Conservation (phyloP, 2,797 vertebrate genomes). For the Epinephelus malabaricus region DNA sequence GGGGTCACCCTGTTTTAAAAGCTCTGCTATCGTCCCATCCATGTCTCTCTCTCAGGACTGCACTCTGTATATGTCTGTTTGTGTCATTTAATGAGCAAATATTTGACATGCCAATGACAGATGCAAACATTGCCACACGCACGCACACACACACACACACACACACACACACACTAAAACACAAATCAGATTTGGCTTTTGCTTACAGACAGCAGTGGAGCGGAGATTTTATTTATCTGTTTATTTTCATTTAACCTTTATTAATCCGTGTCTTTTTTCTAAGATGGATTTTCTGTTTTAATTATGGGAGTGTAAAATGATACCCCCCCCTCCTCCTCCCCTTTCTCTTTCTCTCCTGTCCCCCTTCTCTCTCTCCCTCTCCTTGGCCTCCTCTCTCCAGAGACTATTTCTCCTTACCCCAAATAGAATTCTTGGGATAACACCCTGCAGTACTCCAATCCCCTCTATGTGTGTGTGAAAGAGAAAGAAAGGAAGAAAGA, state of each 20-base stretch:
- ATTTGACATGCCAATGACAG: constrained; percentile 81
- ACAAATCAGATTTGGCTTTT: constrained; percentile 76
- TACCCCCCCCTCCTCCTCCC: constrained; percentile 23
- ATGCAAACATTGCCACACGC: constrained; percentile 67
- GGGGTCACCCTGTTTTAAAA: constrained; percentile 74
- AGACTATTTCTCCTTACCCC: constrained; percentile 65
- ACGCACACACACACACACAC: background rate
- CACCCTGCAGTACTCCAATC: constrained; percentile 63
- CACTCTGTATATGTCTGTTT: constrained; percentile 79
- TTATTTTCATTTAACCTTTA: constrained; percentile 81
- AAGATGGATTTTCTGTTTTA: constrained; percentile 71
- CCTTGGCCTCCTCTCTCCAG: constrained; percentile 35
- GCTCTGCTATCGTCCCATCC: constrained; percentile 55
- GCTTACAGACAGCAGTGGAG: constrained; percentile 74
- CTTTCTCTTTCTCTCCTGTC: constrained; percentile 11
- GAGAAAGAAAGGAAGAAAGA: constrained; percentile 54
- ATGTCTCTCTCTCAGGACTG: constrained; percentile 65
- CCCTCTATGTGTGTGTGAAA: constrained; percentile 51
- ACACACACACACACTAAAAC: constrained; percentile 64
- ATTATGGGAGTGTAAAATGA: constrained; percentile 66
- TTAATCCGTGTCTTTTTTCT: constrained; percentile 70
- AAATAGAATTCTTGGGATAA: constrained; percentile 73
- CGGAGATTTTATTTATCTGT: constrained; percentile 78
- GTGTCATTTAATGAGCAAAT: constrained; percentile 87
- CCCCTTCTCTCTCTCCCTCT: constrained; percentile 25